A percentile compares a stretch with the other conserved stretches of the same genome.
Conservation (phyloP, 2,888 invertebrate species). For the Andrena camellia region DNA sequence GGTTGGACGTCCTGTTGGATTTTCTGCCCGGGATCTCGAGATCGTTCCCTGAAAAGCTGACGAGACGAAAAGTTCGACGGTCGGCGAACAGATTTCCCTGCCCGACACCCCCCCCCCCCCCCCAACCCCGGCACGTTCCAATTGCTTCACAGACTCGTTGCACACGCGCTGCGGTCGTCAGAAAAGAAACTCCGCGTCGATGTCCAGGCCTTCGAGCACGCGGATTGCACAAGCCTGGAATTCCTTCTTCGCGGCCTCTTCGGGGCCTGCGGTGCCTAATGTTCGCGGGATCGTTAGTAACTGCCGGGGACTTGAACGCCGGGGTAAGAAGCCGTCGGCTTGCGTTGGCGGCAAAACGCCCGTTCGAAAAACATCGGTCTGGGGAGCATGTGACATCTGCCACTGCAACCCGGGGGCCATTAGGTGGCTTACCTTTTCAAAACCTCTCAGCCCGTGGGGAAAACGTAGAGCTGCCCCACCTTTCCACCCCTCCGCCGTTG, state of each 20-base stretch:
- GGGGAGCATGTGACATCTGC: constrained; percentile 77
- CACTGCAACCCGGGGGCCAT: constrained; percentile 62
- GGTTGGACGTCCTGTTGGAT: not conserved
- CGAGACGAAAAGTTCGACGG: not conserved
- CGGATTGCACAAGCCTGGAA: constrained; percentile 73
- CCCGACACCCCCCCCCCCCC: not conserved
- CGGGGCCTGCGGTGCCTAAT: constrained; percentile 71
- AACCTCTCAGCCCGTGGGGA: constrained; percentile 41
- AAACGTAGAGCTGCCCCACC: constrained; percentile 22
- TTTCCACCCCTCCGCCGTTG: constrained; percentile 16
- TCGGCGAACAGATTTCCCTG: constrained; percentile 4
- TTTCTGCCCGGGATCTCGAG: constrained; percentile 5
- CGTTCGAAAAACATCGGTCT: constrained; percentile 82
- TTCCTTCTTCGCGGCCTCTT: constrained; percentile 67
- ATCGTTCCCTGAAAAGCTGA: not conserved
- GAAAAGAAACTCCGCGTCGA: constrained; percentile 62
- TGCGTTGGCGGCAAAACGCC: constrained; percentile 80
- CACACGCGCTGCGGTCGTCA: constrained; percentile 19
- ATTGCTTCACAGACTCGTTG: constrained; percentile 25
- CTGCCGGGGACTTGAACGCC: constrained; percentile 82
- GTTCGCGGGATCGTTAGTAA: constrained; percentile 82
- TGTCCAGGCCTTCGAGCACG: constrained; percentile 56
- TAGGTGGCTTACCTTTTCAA: constrained; percentile 69
- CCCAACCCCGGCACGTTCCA: constrained; percentile 13
- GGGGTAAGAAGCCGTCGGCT: constrained; percentile 81